Conservation (phyloP, 2,113 vertebrate genomes). For the Aegotheles bennettii region DNA sequence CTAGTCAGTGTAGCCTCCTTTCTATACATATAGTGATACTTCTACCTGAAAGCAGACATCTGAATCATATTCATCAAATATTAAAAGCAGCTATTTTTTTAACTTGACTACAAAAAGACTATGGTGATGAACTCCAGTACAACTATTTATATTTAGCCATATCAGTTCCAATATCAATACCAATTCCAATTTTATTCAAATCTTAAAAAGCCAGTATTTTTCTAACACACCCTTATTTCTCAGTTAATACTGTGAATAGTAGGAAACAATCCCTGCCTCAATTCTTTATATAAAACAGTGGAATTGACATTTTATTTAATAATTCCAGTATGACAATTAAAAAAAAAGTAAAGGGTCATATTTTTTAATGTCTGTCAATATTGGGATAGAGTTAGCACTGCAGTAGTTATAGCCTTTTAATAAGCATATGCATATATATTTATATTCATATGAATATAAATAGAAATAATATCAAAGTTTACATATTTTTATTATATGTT, state of each 20-base stretch:
- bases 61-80: neutral
- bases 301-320: neutral
- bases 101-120: neutral
- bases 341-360: neutral
- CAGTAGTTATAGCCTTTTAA: neutral
- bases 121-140: neutral
- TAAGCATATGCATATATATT: neutral
- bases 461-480: neutral
- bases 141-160: neutral
- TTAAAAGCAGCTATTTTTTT: neutral
- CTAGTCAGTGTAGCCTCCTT: neutral
- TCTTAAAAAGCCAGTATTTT: neutral
- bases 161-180: neutral
- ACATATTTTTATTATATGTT: neutral
- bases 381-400: neutral
- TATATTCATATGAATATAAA: neutral
- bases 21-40: neutral
- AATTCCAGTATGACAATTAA: neutral
- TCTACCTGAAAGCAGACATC: neutral
- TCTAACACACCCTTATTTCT: neutral
- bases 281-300: neutral
- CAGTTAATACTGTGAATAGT: neutral
- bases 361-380: neutral
- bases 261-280: neutral
- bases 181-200: neutral